Conservation (phyloP, 2,113 vertebrate species). For the Hylia prasina region DNA sequence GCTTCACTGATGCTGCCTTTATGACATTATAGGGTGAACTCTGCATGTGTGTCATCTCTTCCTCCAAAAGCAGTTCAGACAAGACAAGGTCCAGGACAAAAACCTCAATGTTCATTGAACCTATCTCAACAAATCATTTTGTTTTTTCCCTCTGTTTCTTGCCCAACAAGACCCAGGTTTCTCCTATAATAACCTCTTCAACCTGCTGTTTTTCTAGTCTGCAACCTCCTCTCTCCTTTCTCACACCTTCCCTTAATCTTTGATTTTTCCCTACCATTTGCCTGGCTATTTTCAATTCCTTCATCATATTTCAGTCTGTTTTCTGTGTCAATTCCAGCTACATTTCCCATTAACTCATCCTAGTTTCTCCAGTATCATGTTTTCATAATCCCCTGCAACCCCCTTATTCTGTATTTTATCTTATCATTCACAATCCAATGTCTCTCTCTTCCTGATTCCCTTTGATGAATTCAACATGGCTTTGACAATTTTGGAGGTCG, state of each 20-base stretch:
- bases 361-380: neutral
- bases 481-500: neutral
- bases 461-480: neutral
- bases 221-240: neutral
- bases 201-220: neutral
- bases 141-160: neutral
- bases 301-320: neutral
- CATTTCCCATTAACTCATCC: neutral
- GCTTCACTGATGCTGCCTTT: neutral
- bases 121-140: neutral
- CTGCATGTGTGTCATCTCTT: neutral
- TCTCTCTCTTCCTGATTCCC: neutral
- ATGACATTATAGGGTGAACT: neutral
- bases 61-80: neutral
- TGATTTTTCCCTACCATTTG: neutral
- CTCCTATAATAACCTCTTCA: neutral
- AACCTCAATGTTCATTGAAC: neutral
- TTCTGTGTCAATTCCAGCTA: neutral
- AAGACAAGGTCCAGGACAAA: neutral
- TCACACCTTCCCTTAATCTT: neutral
- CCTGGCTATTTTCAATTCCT: neutral
- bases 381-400: neutral
- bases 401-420: neutral
- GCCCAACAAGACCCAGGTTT: neutral
- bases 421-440: neutral